Evolutionary conservation across 2,797 vertebrate genomes (phyloP).

Genomic region (Pangasius sanitwongsei): DNA sequence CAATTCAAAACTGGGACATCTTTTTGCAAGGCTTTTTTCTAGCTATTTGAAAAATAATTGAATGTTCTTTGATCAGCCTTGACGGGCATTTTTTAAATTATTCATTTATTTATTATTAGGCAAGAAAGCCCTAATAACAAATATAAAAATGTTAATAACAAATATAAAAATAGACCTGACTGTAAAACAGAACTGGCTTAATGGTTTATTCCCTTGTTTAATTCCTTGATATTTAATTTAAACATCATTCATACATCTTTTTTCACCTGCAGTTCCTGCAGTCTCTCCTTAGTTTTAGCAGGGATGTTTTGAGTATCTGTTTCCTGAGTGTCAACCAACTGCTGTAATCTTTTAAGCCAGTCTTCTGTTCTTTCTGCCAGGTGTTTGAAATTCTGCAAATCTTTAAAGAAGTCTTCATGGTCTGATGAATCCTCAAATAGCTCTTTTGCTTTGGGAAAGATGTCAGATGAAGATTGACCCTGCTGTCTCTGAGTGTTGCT

Average conservation of each 20-base stretch:
- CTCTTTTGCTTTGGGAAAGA: conserved; percentile 24
- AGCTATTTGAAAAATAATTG: not conserved
- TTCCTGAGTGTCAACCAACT: conserved; percentile 64
- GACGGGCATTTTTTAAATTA: not conserved
- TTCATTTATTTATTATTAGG: not conserved
- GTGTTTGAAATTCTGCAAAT: conserved; percentile 65
- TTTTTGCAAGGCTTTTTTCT: not conserved
- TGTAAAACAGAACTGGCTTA: not conserved
- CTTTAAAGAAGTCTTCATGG: not conserved
- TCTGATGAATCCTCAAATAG: not conserved
- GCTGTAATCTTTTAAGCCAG: conserved; percentile 69
- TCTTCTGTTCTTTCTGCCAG: conserved; percentile 62
- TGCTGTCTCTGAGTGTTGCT: not conserved
- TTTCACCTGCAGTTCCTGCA: conserved; percentile 72
- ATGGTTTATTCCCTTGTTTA: not conserved
- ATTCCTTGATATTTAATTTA: not conserved
- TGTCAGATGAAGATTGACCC: not conserved
- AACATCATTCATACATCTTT: not conserved
- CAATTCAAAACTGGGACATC: not conserved
- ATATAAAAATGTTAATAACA: not conserved
- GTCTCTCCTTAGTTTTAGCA: conserved; percentile 63
- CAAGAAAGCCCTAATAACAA: not conserved
- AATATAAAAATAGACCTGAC: not conserved
- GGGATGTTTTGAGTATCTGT: conserved; percentile 56
- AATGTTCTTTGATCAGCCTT: not conserved